A percentile compares a stretch with the other conserved stretches of the same genome.
These are phyloP conservation scores for Leucoma salicis DNA, from an alignment of 2,888 invertebrate species.

Conservation along the genomic window DNA sequence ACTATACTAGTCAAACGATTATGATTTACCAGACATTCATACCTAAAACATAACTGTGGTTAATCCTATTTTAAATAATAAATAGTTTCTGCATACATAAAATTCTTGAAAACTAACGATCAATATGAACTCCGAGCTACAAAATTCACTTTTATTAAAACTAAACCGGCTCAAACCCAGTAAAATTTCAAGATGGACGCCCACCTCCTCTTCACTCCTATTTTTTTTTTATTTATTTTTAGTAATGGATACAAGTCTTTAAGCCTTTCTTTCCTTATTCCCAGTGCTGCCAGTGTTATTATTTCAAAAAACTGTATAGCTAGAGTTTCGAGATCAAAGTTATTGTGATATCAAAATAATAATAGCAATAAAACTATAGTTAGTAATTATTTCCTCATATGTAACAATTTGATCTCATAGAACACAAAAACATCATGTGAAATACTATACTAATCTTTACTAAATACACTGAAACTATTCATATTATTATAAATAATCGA, in stretches of 20 bases:
- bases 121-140: constrained; percentile 68
- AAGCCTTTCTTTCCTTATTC: too few relatives aligned
- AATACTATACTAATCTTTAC: too few relatives aligned
- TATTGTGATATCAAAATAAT: too few relatives aligned
- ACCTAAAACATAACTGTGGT: constrained; percentile 89
- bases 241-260: too few relatives aligned
- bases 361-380: too few relatives aligned
- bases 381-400: too few relatives aligned
- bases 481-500: too few relatives aligned
- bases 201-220: constrained; percentile 76
- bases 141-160: constrained; percentile 81
- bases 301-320: too few relatives aligned
- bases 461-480: too few relatives aligned
- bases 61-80: constrained; percentile 81
- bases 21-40: constrained; percentile 77
- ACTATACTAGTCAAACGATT: constrained; percentile 83
- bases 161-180: constrained; percentile 88
- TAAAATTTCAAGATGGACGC: constrained; percentile 91
- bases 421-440: too few relatives aligned
- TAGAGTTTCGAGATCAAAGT: too few relatives aligned
- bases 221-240: constrained; percentile 9
- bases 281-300: constrained; percentile 16
- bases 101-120: constrained; percentile 74
- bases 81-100: constrained; percentile 70
- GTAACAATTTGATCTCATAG: too few relatives aligned